These are phyloP conservation scores for Catotricha subobsoleta DNA, from an alignment of 2,888 invertebrate genomes.

Conservation along the genomic window DNA sequence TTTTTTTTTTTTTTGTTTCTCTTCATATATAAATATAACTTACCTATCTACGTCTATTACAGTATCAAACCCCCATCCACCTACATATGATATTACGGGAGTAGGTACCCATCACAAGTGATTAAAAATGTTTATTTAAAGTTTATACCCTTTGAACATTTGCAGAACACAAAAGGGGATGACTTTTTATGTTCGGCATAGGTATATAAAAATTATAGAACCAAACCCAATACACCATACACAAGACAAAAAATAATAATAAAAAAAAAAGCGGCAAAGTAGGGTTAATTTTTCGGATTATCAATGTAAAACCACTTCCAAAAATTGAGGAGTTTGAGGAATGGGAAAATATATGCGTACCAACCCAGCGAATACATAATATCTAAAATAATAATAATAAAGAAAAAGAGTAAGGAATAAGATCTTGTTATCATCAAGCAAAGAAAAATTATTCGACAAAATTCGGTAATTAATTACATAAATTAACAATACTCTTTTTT, in stretches of 20 bases:
- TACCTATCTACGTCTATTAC: too few relatives aligned
- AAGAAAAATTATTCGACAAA: slow-evolving; percentile 12
- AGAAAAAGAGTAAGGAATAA: too few relatives aligned
- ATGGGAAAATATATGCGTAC: slow-evolving; percentile 4
- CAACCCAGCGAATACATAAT: background rate
- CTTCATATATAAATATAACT: too few relatives aligned
- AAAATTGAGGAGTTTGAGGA: slow-evolving; percentile 6
- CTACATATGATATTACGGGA: too few relatives aligned
- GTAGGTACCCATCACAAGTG: slow-evolving; percentile 13
- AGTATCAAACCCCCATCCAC: too few relatives aligned
- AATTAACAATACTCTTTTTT: slow-evolving; percentile 8
- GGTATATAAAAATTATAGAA: background rate
- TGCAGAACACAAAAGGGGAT: slow-evolving; percentile 8
- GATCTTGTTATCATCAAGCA: background rate
- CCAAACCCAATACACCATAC: background rate
- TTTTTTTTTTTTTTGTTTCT: slow-evolving; percentile 2
- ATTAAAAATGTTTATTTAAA: slow-evolving; percentile 17
- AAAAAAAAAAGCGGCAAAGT: slow-evolving; percentile 4
- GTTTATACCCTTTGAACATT: slow-evolving; percentile 13
- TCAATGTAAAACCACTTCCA: slow-evolving; percentile 14
- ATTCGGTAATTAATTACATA: slow-evolving; percentile 14
- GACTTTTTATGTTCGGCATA: slow-evolving; percentile 8
- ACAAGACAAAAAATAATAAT: background rate
- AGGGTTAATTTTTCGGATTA: slow-evolving; percentile 14
- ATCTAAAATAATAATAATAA: background rate